A percentile compares a stretch with the other conserved stretches of the same genome.
These are phyloP conservation scores for Chiroxiphia lanceolata DNA, from an alignment of 2,797 vertebrate species.

Conservation along the genomic window DNA sequence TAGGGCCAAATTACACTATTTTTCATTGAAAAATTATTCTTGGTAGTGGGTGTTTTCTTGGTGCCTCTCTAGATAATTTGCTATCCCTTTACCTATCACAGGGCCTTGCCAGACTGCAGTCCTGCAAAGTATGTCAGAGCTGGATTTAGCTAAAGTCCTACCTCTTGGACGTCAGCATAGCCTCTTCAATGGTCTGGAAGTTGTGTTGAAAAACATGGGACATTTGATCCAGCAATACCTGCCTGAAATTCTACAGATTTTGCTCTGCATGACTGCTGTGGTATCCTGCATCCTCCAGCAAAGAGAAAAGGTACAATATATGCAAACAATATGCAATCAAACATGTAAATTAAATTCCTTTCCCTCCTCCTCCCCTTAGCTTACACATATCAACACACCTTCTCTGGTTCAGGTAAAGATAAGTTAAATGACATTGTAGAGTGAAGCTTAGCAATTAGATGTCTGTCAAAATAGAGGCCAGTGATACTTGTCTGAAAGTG, in stretches of 20 bases:
- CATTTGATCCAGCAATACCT: constrained; percentile 87
- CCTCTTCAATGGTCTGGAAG: constrained; percentile 87
- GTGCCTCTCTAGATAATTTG: not conserved
- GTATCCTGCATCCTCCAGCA: constrained; percentile 82
- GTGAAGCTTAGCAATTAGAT: not conserved
- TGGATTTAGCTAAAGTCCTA: constrained; percentile 83
- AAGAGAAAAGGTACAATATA: constrained; percentile 84
- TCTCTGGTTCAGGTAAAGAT: not conserved
- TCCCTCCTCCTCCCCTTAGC: not conserved
- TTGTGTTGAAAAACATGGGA: constrained; percentile 90
- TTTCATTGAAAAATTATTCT: not conserved
- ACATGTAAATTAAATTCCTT: not conserved
- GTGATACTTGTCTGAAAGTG: not conserved
- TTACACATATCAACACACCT: not conserved
- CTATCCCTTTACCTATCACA: constrained; percentile 37
- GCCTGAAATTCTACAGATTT: constrained; percentile 90
- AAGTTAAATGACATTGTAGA: not conserved
- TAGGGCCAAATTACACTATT: not conserved
- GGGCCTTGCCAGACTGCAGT: constrained; percentile 86
- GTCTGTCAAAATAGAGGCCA: not conserved
- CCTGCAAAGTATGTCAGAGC: constrained; percentile 76
- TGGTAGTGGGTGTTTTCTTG: not conserved
- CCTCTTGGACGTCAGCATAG: constrained; percentile 95
- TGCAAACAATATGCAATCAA: not conserved
- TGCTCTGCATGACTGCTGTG: constrained; percentile 88